phyloP scores from a whole-genome alignment of 2,888 invertebrate genomes.

The Orchestes rusci region DNA sequence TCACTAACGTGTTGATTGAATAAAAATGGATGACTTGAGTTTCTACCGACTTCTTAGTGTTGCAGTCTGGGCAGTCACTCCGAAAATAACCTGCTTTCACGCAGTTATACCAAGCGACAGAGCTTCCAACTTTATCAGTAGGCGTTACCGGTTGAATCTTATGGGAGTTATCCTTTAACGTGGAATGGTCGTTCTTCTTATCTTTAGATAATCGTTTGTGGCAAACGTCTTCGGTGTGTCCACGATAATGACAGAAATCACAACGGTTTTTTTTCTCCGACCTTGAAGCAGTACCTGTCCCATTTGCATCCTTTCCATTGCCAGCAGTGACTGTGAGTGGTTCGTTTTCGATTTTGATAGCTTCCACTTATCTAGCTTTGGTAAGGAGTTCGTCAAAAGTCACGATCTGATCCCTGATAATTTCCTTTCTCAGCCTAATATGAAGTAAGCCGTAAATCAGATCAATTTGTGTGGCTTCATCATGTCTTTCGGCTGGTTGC shows the following conservation, averaged over 20 bases:
- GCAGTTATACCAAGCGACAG: not conserved
- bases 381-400: not conserved
- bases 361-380: too few relatives aligned
- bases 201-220: not conserved
- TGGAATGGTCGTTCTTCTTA: not conserved
- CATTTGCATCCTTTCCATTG: too few relatives aligned
- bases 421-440: not conserved
- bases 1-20: too few relatives aligned
- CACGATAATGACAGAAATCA: conserved; percentile 2
- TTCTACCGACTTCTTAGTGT: not conserved
- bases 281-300: too few relatives aligned
- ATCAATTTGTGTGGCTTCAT: not conserved
- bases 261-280: too few relatives aligned
- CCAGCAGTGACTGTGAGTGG: too few relatives aligned
- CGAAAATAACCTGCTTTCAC: conserved; percentile 1
- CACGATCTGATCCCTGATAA: not conserved
- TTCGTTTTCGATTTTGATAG: too few relatives aligned
- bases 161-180: not conserved
- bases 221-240: not conserved
- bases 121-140: not conserved
- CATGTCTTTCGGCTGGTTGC: too few relatives aligned
- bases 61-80: not conserved
- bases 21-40: not conserved
- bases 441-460: not conserved
- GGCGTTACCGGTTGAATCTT: not conserved